These are phyloP conservation scores for Patella depressa DNA, from an alignment of 2,888 invertebrate genomes.

Conservation along the genomic window DNA sequence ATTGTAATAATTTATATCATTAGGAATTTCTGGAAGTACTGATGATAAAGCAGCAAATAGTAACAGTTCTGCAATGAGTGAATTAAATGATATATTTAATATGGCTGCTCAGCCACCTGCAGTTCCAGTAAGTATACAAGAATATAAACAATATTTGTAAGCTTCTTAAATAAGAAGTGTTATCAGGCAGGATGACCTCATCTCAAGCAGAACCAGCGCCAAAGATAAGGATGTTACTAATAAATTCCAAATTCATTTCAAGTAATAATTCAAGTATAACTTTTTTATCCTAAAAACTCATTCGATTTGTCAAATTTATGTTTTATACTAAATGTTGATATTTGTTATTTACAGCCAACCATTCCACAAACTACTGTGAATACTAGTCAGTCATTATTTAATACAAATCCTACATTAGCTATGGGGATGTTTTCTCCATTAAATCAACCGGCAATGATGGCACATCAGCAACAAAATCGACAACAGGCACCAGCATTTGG, in stretches of 20 bases:
- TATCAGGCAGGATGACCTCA: no score
- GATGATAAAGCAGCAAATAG: neutral
- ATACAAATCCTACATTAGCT: neutral
- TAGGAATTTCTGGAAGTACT: no score
- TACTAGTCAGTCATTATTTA: slow-evolving; percentile 3
- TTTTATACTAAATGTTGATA: neutral
- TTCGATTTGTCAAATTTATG: no score
- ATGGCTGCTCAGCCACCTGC: slow-evolving; percentile 25
- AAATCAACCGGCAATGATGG: neutral
- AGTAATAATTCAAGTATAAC: no score
- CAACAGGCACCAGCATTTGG: neutral
- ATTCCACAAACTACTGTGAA: neutral
- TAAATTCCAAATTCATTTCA: no score
- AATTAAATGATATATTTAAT: slow-evolving; percentile 46
- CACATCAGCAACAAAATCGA: neutral
- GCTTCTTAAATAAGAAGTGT: no score
- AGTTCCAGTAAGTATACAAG: no score
- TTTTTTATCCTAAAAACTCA: no score
- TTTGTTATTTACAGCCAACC: neutral
- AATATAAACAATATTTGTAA: no score
- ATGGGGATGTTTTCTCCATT: neutral
- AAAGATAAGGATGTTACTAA: no score
- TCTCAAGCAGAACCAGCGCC: no score
- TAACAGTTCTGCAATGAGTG: slow-evolving; percentile 26
- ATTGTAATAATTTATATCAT: no score